A percentile compares a stretch with the other conserved stretches of the same genome.
Conservation (phyloP, 2,888 invertebrate genomes). For the Rutpela maculata region DNA sequence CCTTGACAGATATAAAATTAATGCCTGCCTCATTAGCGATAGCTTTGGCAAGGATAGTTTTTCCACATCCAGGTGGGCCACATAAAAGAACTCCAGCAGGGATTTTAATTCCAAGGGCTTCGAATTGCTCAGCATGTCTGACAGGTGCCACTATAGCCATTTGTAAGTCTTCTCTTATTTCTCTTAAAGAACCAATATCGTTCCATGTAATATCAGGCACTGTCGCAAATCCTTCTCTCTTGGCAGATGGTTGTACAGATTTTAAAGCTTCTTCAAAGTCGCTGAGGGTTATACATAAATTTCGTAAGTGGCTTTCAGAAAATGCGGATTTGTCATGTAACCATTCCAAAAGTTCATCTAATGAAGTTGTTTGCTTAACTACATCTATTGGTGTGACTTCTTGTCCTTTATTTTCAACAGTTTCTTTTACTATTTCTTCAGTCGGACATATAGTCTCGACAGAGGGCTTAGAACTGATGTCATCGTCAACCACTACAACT, state of each 20-base stretch:
- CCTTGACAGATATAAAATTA: conserved; percentile 99
- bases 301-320: conserved; percentile 78
- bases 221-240: conserved; percentile 97
- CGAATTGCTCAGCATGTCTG: conserved; percentile 87
- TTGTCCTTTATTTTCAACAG: conserved; percentile 8
- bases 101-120: conserved; percentile 84
- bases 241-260: conserved; percentile 92
- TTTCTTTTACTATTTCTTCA: neutral
- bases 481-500: conserved; percentile 57
- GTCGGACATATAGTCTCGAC: conserved; percentile 3
- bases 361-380: conserved; percentile 55
- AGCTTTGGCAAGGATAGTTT: conserved; percentile 97
- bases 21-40: conserved; percentile 99
- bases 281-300: conserved; percentile 82
- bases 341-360: conserved; percentile 80
- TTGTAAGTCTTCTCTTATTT: conserved; percentile 92
- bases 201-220: conserved; percentile 98
- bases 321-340: conserved; percentile 81
- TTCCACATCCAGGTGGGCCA: conserved; percentile 98
- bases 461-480: conserved; percentile 59
- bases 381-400: neutral
- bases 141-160: conserved; percentile 94
- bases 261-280: conserved; percentile 88
- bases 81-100: conserved; percentile 95
- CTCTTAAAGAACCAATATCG: conserved; percentile 93